Conservation (phyloP, 2,113 vertebrate species). For the Myotis brandtii region DNA sequence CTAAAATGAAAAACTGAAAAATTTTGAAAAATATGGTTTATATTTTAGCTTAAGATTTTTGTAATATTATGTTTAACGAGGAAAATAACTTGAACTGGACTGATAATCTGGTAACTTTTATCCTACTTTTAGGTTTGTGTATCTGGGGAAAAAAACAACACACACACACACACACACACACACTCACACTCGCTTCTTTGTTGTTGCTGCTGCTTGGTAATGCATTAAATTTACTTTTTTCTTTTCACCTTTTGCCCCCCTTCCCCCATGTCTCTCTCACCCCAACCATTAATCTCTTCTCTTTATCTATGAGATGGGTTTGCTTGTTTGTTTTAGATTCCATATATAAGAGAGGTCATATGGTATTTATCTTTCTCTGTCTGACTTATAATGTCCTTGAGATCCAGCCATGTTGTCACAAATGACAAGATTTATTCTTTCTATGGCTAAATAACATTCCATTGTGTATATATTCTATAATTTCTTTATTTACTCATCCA, state of each 20-base stretch:
- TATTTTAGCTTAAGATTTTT: background rate
- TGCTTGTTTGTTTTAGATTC: background rate
- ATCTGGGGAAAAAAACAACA: background rate
- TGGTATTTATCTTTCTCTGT: background rate
- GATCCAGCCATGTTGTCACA: background rate
- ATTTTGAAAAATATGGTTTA: background rate
- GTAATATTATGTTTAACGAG: background rate
- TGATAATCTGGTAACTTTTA: background rate
- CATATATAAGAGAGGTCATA: background rate
- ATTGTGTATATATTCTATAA: background rate
- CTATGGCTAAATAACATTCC: background rate
- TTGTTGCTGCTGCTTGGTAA: background rate
- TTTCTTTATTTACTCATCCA: background rate
- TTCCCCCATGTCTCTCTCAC: too few relatives aligned
- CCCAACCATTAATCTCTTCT: background rate
- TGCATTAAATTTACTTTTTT: background rate
- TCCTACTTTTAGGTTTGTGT: background rate
- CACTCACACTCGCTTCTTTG: background rate
- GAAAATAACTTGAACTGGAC: background rate
- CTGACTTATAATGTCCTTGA: background rate
- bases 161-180: too few relatives aligned
- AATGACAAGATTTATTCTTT: background rate
- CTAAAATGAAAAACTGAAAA: background rate
- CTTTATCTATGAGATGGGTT: background rate
- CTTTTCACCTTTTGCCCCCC: background rate